Evolutionary conservation across 1,140 invertebrate genomes (phyloP), one percentile per base, ranked within the genome.

Genomic region (Bombyx mandarina): DNA sequence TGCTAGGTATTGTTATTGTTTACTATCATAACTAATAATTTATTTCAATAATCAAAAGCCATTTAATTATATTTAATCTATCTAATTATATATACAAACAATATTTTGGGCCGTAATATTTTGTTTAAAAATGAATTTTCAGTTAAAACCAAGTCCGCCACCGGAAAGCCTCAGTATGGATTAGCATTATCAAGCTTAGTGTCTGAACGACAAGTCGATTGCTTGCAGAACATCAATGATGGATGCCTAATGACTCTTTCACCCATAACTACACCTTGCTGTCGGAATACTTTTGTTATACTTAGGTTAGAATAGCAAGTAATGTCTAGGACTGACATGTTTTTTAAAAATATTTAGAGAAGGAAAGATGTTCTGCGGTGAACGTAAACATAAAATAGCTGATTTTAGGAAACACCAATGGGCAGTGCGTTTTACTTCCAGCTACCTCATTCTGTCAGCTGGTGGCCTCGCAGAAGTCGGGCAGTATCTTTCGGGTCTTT

Each of bases 231-330:
- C 51, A 81, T 86, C 8, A 71, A 67, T 52, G 81, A 83, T 54
- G 81, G 77, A 10, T 84, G 79, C 46, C 69, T 84, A 2, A 79
- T 83, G 81, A 86, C 81, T 6, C 66, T 86, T 9, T 84, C 81
- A 9, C 79, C 80, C 6, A 84, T 86, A 35, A 80, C 71, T 7
- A 86, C 80, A 1, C 83, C 81, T 0, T 86, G 83, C 49, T 84
- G 83, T 45, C 73, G 81, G 22, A 86, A 86, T 45, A 84, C 81
- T 6, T 86, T 86, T 54, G 69, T 81, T 54, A 76, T 86, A 56
- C 60, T 82, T 22, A 84, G 76, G 79, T 84, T 45, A n/a, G 26
- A 35, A 35, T 0, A 35, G 26, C 4, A 0, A 35, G 4, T 35
- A 35, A 3, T 35, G 26, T 35, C 26, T 35, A 35, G 2, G 26